Percentiles rank a stretch among this genome's conserved stretches.
Conservation (phyloP, 92 coral and sea anemone species). For the Siderastrea radians region DNA sequence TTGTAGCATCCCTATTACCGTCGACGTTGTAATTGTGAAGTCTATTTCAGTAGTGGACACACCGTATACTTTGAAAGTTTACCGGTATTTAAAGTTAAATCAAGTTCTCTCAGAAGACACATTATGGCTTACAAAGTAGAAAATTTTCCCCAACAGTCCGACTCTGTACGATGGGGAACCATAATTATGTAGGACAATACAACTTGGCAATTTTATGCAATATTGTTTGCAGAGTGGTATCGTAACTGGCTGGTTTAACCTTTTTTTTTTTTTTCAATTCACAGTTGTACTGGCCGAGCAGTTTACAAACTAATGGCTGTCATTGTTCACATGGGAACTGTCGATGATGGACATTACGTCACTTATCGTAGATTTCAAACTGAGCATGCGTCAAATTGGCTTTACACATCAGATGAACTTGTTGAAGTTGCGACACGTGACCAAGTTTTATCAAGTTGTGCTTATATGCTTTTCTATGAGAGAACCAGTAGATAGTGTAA, state of each 20-base stretch:
- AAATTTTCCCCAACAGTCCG: too few relatives aligned
- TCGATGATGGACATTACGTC: slow-evolving; percentile 95
- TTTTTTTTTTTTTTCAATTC: background rate
- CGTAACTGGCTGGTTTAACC: background rate
- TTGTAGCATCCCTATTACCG: too few relatives aligned
- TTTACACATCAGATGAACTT: slow-evolving; percentile 86
- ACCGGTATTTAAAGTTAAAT: too few relatives aligned
- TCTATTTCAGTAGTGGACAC: too few relatives aligned
- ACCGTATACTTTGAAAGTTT: too few relatives aligned
- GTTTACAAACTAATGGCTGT: slow-evolving; percentile 89
- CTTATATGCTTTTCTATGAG: slow-evolving; percentile 96
- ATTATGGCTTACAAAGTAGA: too few relatives aligned
- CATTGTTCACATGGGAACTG: slow-evolving; percentile 93
- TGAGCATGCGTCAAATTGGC: slow-evolving; percentile 70
- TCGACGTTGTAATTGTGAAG: too few relatives aligned
- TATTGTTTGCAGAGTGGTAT: too few relatives aligned
- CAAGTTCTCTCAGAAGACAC: too few relatives aligned
- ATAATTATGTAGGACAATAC: too few relatives aligned
- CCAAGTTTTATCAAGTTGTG: slow-evolving; percentile 84
- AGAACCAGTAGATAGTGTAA: slow-evolving; percentile 29
- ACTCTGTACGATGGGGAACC: too few relatives aligned
- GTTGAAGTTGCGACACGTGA: slow-evolving; percentile 74
- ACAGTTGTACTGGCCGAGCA: slow-evolving; percentile 44
- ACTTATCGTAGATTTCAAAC: slow-evolving; percentile 88
- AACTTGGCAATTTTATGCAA: too few relatives aligned